These are phyloP conservation scores for Corydoras sp. DNA, from an alignment of 2,113 vertebrate genomes.

Conservation along the genomic window DNA sequence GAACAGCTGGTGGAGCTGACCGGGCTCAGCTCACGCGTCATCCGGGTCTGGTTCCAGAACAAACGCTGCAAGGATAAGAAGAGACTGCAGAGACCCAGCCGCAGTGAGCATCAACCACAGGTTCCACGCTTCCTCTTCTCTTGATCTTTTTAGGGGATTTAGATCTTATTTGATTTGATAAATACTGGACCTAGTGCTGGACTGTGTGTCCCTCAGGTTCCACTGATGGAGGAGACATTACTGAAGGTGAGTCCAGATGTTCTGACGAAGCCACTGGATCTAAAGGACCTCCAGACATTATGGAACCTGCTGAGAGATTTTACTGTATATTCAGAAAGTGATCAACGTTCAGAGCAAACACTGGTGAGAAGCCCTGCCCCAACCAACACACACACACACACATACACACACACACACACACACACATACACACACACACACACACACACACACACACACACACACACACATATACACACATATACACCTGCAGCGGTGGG, in stretches of 20 bases:
- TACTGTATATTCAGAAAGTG: constrained; percentile 84
- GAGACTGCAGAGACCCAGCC: constrained; percentile 86
- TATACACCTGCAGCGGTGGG: no score
- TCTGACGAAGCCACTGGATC: constrained; percentile 82
- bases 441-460: no score
- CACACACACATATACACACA: no score
- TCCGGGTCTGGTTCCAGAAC: constrained; percentile 98
- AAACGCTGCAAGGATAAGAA: constrained; percentile 99
- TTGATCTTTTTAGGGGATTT: no score
- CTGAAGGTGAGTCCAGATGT: constrained; percentile 81
- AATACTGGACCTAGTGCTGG: no score
- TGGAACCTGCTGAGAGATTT: constrained; percentile 94
- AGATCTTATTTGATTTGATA: no score
- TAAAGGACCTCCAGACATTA: constrained; percentile 88
- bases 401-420: no score
- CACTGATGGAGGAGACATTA: constrained; percentile 84
- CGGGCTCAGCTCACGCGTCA: constrained; percentile 88
- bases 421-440: no score
- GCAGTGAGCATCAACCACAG: constrained; percentile 85
- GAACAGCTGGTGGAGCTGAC: constrained; percentile 98
- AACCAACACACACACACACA: no score
- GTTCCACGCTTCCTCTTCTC: constrained; percentile 26
- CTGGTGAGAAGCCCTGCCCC: constrained; percentile 66
- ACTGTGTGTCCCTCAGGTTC: constrained; percentile 3
- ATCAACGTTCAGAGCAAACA: constrained; percentile 86